Evolutionary conservation across 2,888 invertebrate genomes (phyloP).

Genomic region (Amaurobius ferox): DNA sequence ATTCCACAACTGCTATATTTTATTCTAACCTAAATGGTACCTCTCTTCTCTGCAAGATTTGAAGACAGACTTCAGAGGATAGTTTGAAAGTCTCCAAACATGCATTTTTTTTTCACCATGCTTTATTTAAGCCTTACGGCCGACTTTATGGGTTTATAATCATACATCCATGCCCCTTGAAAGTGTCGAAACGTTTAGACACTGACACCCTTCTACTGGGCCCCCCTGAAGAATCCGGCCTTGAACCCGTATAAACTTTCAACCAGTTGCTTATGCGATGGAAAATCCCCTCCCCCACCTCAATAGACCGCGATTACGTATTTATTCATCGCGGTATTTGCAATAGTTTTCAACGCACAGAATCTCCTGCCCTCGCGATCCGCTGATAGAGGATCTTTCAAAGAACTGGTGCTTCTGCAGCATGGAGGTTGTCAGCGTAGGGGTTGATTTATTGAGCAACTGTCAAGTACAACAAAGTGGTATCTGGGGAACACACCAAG

Average conservation of each 20-base stretch:
- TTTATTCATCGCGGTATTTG: not conserved
- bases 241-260: not conserved
- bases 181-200: conserved; percentile 11
- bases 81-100: too few species aligned
- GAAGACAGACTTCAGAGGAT: too few species aligned
- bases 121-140: too few species aligned
- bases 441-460: not conserved
- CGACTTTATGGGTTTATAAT: too few species aligned
- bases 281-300: not conserved
- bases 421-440: not conserved
- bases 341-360: not conserved
- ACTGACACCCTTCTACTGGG: not conserved
- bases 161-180: too few species aligned
- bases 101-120: too few species aligned
- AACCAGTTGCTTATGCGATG: not conserved
- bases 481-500: not conserved
- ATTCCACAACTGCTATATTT: too few species aligned
- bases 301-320: not conserved
- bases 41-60: too few species aligned
- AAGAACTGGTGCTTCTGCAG: not conserved
- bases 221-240: not conserved
- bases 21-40: too few species aligned
- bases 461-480: not conserved
- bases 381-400: not conserved
- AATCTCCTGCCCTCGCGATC: not conserved